Evolutionary conservation across 2,113 vertebrate species (phyloP).

Genomic region (pig (Sus scrofa)): T2T-Sscrofa CM000825.6:76643501-76644000

Average conservation of each 20-base stretch:
- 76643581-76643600: neutral
- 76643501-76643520: neutral
- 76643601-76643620: accelerated
- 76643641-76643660: neutral
- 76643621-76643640: neutral
- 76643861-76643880: no score
- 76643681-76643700: accelerated
- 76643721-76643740: no score
- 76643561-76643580: neutral
- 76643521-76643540: neutral
- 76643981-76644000: neutral
- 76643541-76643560: neutral
- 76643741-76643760: neutral
- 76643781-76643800: neutral
- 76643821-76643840: neutral
- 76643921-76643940: neutral
- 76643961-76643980: neutral
- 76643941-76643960: neutral
- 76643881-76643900: neutral
- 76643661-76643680: neutral
- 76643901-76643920: neutral
- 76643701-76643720: neutral
- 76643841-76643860: neutral
- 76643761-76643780: neutral
- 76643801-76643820: neutral